These are phyloP conservation scores for Chiroxiphia lanceolata DNA, from an alignment of 2,797 vertebrate genomes.

Conservation along the genomic window DNA sequence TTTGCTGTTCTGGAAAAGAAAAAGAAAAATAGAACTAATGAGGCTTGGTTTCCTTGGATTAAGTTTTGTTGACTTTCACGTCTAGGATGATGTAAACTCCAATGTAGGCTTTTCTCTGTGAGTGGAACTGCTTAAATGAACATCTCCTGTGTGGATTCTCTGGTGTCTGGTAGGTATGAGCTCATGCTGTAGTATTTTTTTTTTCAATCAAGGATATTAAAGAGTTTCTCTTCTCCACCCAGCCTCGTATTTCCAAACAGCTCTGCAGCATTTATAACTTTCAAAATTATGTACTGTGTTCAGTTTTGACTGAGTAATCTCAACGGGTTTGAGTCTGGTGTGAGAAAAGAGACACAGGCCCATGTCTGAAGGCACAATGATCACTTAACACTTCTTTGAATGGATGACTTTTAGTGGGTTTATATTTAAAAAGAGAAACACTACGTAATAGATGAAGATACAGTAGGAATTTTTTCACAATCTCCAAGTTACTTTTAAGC, in stretches of 20 bases:
- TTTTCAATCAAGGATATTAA: neutral
- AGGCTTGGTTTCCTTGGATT: slow-evolving; percentile 38
- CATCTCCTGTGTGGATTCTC: neutral
- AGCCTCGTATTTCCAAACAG: neutral
- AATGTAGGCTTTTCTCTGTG: neutral
- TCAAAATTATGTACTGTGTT: neutral
- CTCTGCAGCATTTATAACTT: neutral
- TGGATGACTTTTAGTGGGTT: rapidly evolving
- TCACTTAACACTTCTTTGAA: neutral
- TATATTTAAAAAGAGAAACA: neutral
- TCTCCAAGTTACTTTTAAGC: neutral
- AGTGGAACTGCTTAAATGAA: slow-evolving; percentile 10
- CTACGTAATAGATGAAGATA: neutral
- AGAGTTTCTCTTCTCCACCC: neutral
- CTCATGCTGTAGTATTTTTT: neutral
- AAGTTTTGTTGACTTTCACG: neutral
- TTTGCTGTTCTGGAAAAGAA: neutral
- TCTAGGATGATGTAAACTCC: slow-evolving; percentile 27
- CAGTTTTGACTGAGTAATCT: neutral
- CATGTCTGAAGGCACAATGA: neutral
- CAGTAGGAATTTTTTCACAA: neutral
- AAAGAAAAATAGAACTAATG: neutral
- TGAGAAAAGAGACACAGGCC: neutral
- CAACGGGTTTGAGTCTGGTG: neutral
- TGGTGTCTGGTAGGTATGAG: neutral